phyloP scores from a whole-genome alignment of 2,888 invertebrate genomes.

The Schizaphis graminum region DNA sequence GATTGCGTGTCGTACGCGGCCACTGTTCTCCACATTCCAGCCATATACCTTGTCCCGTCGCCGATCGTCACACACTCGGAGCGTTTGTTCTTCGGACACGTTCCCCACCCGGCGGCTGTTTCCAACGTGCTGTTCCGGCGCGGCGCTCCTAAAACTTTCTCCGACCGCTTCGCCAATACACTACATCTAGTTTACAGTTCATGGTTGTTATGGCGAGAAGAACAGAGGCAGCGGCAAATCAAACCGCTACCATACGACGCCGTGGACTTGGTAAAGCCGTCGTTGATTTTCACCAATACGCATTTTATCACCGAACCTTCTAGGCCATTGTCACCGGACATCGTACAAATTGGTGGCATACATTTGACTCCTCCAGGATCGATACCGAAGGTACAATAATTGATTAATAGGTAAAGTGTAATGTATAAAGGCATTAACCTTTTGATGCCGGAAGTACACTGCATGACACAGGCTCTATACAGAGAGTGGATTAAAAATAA shows the following conservation, averaged over 20 bases:
- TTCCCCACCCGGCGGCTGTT: neutral
- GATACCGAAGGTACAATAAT: neutral
- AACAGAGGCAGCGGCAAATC: too few relatives aligned
- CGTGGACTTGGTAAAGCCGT: neutral
- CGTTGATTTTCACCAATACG: slow-evolving; percentile 5
- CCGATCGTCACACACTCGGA: neutral
- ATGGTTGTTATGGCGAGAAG: neutral
- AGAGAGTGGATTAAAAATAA: too few relatives aligned
- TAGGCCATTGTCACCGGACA: neutral
- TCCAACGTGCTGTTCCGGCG: neutral
- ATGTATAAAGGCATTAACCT: too few relatives aligned
- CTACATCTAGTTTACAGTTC: neutral
- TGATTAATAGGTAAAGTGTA: too few relatives aligned
- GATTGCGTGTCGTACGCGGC: slow-evolving; percentile 28
- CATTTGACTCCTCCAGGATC: neutral
- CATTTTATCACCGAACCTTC: slow-evolving; percentile 44
- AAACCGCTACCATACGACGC: neutral
- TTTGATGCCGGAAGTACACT: too few relatives aligned
- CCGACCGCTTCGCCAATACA: neutral
- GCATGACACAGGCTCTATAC: too few relatives aligned
- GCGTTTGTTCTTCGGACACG: neutral
- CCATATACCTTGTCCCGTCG: neutral
- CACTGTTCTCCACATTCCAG: neutral
- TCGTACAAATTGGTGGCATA: slow-evolving; percentile 41
- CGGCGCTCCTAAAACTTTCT: neutral